Base-by-base conservation (phyloP, 1,140 invertebrate species). In the Macrostomum lignano region DNA sequence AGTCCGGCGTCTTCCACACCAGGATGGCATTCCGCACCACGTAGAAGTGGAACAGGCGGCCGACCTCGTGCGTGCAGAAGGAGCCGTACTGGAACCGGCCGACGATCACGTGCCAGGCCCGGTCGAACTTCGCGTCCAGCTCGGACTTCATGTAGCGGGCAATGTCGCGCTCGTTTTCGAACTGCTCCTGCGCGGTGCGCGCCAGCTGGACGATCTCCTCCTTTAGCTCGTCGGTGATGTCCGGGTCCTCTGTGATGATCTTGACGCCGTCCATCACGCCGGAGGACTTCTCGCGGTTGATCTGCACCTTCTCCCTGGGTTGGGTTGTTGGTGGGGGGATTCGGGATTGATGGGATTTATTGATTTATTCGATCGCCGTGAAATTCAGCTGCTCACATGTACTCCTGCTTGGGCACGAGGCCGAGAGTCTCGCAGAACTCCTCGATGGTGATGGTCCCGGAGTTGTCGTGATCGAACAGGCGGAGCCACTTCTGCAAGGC, bases 371-470 rank as follows among this genome's bases (percentile, higher is more conserved):
- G 13, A 24, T 24, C 9, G 23, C 9, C 9, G 9, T 24, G 13
- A 24, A 9, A 24, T 24, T 24, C 13, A 24, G 13, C 23, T n/a
- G n/a, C n/a, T 28, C 19, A 28, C 26, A 15, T 28, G 15, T 28
- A 17, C 9, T 28, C 19, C 26, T 28, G 15, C 15, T 17, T 17
- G 9, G 26, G 26, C 19, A 28, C 19, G 14, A 28, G 19, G 9
- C 26, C 26, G 19, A 28, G 26, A 3, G 26, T 28, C 7, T 9
- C 19, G 26, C 26, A 28, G 26, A 28, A 28, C 9, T 28, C 26
- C 9, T 28, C 26, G 7, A 28, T 15, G 15, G 26, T 5, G 19
- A 28, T 28, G 14, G 3, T 28, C 3, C 26, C 26, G 3, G 26
- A 28, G 19, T 28, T 28, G 19, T 3, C 3, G 4, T 7, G 7